Evolutionary conservation across 1,140 invertebrate genomes (phyloP).

Genomic region (Drosophila mauritiana): DNA sequence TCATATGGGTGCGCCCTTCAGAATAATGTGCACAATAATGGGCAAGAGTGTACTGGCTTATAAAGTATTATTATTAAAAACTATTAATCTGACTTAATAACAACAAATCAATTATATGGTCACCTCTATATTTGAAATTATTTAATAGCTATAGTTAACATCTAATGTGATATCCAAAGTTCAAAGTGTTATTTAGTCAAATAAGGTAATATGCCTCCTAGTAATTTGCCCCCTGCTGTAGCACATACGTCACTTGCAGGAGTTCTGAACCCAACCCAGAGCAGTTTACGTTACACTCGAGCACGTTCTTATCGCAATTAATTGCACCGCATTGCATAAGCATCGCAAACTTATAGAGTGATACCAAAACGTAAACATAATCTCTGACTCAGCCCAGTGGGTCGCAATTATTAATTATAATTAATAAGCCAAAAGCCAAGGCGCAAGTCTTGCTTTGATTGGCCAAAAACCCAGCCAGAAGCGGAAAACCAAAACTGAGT

Average conservation of each 20-base stretch:
- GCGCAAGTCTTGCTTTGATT: slow-evolving; percentile 29
- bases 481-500: neutral
- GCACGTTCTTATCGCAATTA: slow-evolving; percentile 46
- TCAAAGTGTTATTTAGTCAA: neutral
- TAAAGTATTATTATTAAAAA: too few relatives aligned
- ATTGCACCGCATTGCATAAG: slow-evolving; percentile 39
- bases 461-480: slow-evolving; percentile 7
- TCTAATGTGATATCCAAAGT: neutral
- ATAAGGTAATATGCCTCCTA: neutral
- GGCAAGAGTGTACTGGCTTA: neutral
- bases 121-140: neutral
- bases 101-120: neutral
- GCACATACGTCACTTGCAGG: slow-evolving; percentile 1
- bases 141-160: too few relatives aligned
- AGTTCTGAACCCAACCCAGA: neutral
- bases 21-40: neutral
- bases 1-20: slow-evolving; percentile 12
- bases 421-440: slow-evolving; percentile 14
- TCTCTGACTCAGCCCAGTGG: slow-evolving; percentile 9
- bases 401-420: slow-evolving; percentile 29
- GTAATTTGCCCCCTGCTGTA: slow-evolving; percentile 8
- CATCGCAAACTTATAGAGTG: neutral
- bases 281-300: slow-evolving; percentile 14
- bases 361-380: neutral
- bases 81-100: too few relatives aligned